Evolutionary conservation across 2,797 vertebrate species (phyloP), one percentile per base, ranked within the genome.

Genomic region (Salarias fasciatus): DNA sequence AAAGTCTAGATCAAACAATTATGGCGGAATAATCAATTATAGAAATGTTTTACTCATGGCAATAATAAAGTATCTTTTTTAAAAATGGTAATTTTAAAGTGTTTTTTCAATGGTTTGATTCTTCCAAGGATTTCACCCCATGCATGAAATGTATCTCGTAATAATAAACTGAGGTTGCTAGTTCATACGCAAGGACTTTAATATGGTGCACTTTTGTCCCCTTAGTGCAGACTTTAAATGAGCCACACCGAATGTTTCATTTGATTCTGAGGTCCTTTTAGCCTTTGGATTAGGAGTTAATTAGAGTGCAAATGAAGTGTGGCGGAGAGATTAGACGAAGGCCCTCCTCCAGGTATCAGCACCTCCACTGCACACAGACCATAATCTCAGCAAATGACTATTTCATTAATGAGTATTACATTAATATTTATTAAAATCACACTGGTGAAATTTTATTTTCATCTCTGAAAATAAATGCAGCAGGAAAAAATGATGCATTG

Each of bases 281-380:
- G 36, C 58, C 47, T 68, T 76, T 59, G 63, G 64, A 76, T 80
- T 56, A 64, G 67, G 45, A 46, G 56, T 75, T 79, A 82, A 82
- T 82, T 78, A 75, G 64, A 72, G 49, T 33, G 8, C 24, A 71
- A 77, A 81, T 75, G 63, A 84, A 75, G 82, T 73, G 75, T 77
- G 63, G 35, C 65, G 15, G 44, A 72, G 43, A 70, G 62, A 86
- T 79, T 72, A 79, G 61, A 59, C 38, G 43, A 69, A 58, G 50
- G 36, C 46, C 48, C 44, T 60, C 59, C 69, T 72, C 42, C 53
- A 77, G 73, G 64, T 72, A 7, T 84, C 53, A 53, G 8, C 45
- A 35, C 61, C 37, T 54, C 53, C 33, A 54, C 48, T 28, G n/a
- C 41, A 48, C 52, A 52, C 44, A 62, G 36, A 43, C 35, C 43